Evolutionary conservation across 1,140 invertebrate species (phyloP), one percentile per base, ranked within the genome.

Genomic region (Eueides isabella): DNA sequence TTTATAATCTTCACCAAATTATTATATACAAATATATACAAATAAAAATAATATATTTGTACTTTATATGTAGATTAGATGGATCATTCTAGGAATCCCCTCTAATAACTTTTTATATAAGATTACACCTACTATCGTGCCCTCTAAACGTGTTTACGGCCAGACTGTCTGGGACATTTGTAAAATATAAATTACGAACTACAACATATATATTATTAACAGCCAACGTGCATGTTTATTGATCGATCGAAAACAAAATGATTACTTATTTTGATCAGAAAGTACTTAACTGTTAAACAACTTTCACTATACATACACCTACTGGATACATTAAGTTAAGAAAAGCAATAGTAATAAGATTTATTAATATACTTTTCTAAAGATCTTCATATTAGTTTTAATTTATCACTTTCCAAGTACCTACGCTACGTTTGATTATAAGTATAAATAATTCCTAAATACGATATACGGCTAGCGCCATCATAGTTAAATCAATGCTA

Each of bases 161-260:
- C 44, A 48, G 44, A 48, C 44, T 23, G 44, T 48, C 44, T 48
- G 44, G 44, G 19, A 48, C 44, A 48, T 48, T 48, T 48, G 19
- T 48, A 48, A 48, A 48, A 48, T 48, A 48, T 19, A 48, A 48
- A 48, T 48, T 11, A 1, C 19, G 19, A 3, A 44, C 41, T 19
- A 44, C 6, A 44, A 48, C 23, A 48, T 26, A 48, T 2, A 48
- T 23, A 48, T 23, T 23, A 23, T 48, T 26, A 48, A 48, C 6
- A 48, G 19, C 44, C 19, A 48, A 48, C 2, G 44, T 11, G 23
- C 9, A 1, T 12, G 12, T 35, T 35, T 35, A 35, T 35, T 35
- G 11, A 12, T 35, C 11, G 12, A 35, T 35, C 35, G 0, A 35
- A 35, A 35, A 35, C 35, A 35, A 35, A 35, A 35, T 35, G 35